Evolutionary conservation across 2,113 vertebrate genomes (phyloP), one percentile per base, ranked within the genome.

Genomic region (Probosciger aterrimus): DNA sequence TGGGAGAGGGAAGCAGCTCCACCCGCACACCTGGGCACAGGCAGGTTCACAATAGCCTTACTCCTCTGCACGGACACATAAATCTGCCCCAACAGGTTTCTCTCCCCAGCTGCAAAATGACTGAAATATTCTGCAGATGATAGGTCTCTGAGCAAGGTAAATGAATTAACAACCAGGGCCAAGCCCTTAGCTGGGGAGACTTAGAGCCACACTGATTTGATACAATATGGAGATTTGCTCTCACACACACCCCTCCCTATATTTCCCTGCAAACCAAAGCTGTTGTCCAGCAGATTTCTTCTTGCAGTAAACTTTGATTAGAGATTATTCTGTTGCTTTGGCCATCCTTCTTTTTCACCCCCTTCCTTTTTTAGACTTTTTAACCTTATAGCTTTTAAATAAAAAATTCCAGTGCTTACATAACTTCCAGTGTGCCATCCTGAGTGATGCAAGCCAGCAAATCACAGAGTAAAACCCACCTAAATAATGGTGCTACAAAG

Each of bases 41-140:
- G 74, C 84, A 49, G 59, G 64, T 5, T 19, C 82, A 64, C 82
- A 73, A 5, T 31, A 57, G 6, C 92, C 73, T 3, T 22, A 1
- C 88, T 86, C 30, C 77, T 83, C 86, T 49, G 86, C 92, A 80
- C 4, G 70, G 96, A 94, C 93, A 91, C 70, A 76, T 7, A 1
- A 46, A 96, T 52, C 92, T 96, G 92, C 92, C 92, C 80, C 37
- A 2, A 89, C 96, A 96, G 80, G 96, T 85, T 94, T 19, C 83
- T 37, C 73, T 84, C 91, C 55, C 47, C 90, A 92, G 80, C 93
- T 86, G 80, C 93, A 65, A 69, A 94, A 69, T 16, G 77, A 92
- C 86, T 91, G 88, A 91, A 94, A 92, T 76, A 22, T 43, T 84
- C 93, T 57, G 52, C 49, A 73, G 90, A 69, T 95, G 88, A 92